These are phyloP conservation scores for Mayetiola destructor DNA, from an alignment of 2,888 invertebrate species.

Conservation along the genomic window DNA sequence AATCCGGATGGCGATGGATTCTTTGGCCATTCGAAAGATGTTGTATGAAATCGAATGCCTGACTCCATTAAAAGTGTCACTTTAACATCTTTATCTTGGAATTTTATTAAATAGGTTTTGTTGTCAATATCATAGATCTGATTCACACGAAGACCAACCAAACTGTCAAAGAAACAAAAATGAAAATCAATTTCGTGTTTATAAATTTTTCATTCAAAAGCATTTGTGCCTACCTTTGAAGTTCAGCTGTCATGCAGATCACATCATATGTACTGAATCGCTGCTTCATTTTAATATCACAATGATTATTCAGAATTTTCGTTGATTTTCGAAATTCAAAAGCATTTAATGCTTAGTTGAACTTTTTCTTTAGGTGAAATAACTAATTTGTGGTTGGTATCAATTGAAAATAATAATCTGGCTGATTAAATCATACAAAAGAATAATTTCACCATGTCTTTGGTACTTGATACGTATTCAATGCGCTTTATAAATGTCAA, in stretches of 20 bases:
- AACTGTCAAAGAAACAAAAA: slow-evolving; percentile 37
- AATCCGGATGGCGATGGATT: slow-evolving; percentile 89
- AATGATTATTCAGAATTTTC: neutral
- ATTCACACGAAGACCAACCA: slow-evolving; percentile 83
- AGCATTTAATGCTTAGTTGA: no score
- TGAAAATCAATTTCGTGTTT: slow-evolving; percentile 13
- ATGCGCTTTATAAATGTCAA: no score
- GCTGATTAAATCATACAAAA: no score
- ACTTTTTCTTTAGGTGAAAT: no score
- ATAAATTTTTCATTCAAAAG: neutral
- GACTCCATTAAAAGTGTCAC: slow-evolving; percentile 81
- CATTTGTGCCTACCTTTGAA: slow-evolving; percentile 54
- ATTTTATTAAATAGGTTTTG: slow-evolving; percentile 83
- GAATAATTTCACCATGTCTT: no score
- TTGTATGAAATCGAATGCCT: slow-evolving; percentile 83
- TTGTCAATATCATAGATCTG: slow-evolving; percentile 97
- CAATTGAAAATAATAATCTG: no score
- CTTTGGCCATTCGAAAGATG: slow-evolving; percentile 97
- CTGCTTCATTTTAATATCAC: slow-evolving; percentile 60
- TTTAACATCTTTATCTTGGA: slow-evolving; percentile 78
- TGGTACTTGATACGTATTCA: no score
- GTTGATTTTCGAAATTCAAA: neutral
- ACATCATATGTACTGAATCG: slow-evolving; percentile 89
- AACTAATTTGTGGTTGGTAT: no score
- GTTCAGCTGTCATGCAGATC: slow-evolving; percentile 71